These are phyloP conservation scores for Dioctria rufipes DNA, from an alignment of 2,888 invertebrate species.

Conservation along the genomic window DNA sequence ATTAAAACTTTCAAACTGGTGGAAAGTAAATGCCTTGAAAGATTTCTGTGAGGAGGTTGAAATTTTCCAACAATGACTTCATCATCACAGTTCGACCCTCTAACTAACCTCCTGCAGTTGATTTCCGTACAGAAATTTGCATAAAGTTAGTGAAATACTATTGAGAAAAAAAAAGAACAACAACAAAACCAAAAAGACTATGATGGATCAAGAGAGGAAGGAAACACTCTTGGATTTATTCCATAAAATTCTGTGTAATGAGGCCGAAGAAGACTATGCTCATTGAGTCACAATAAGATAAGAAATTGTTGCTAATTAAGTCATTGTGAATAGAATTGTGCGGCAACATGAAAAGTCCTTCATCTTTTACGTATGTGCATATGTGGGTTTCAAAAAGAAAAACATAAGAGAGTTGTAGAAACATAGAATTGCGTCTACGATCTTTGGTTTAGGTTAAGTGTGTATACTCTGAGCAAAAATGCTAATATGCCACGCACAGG, in stretches of 20 bases:
- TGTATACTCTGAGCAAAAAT: background rate
- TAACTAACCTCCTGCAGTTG: background rate
- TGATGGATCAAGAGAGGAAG: background rate
- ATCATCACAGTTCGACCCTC: background rate
- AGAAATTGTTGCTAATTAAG: no score
- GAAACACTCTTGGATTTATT: background rate
- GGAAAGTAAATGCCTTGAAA: background rate
- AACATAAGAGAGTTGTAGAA: conserved; percentile 13
- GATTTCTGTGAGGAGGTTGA: background rate
- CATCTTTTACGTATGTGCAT: background rate
- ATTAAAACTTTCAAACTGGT: background rate
- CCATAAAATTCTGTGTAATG: conserved; percentile 1
- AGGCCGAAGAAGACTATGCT: background rate
- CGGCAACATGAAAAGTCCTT: background rate
- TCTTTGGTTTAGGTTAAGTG: background rate
- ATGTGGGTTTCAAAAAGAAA: background rate
- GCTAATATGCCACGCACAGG: background rate
- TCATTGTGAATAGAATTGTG: no score
- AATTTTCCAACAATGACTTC: background rate
- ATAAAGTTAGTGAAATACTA: background rate
- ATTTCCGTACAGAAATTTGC: background rate
- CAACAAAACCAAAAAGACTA: background rate
- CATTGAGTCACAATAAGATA: no score
- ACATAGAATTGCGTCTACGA: background rate
- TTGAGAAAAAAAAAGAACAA: background rate